A percentile compares a stretch with the other conserved stretches of the same genome.
These are phyloP conservation scores for Toxostoma redivivum DNA, from an alignment of 2,113 vertebrate genomes.

Conservation along the genomic window DNA sequence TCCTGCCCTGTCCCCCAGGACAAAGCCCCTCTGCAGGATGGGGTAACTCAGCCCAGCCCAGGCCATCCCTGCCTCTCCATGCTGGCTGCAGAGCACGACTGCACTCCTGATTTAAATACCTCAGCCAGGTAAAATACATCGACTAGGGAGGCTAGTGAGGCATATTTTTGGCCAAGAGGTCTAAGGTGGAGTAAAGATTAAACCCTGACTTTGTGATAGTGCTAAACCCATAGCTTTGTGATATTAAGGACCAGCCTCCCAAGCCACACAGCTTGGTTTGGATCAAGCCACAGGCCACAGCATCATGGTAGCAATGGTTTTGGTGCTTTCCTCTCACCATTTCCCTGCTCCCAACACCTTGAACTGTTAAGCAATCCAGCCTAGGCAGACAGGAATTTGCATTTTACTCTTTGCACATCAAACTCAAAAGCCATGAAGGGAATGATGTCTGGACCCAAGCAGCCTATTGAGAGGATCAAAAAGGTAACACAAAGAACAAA, in stretches of 20 bases:
- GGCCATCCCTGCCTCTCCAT: neutral
- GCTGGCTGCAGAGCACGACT: neutral
- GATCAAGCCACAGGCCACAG: neutral
- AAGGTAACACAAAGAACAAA: conserved; percentile 47
- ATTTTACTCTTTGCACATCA: neutral
- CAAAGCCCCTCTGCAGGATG: neutral
- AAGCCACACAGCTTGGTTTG: neutral
- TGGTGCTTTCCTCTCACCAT: neutral
- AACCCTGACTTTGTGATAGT: neutral
- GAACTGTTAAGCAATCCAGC: neutral
- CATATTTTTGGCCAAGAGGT: neutral
- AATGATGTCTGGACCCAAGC: neutral
- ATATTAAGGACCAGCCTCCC: neutral
- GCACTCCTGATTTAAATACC: neutral
- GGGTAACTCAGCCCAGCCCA: neutral
- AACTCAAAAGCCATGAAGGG: neutral
- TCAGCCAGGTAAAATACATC: neutral
- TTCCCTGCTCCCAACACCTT: neutral
- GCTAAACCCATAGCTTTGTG: neutral
- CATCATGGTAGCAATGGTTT: neutral
- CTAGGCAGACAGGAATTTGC: neutral
- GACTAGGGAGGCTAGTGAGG: neutral
- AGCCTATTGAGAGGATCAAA: conserved; percentile 34
- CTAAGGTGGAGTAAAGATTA: neutral
- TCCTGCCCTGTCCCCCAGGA: neutral